Base-by-base conservation (phyloP, 2,797 vertebrate genomes). In the Neomorphus geoffroyi region DNA sequence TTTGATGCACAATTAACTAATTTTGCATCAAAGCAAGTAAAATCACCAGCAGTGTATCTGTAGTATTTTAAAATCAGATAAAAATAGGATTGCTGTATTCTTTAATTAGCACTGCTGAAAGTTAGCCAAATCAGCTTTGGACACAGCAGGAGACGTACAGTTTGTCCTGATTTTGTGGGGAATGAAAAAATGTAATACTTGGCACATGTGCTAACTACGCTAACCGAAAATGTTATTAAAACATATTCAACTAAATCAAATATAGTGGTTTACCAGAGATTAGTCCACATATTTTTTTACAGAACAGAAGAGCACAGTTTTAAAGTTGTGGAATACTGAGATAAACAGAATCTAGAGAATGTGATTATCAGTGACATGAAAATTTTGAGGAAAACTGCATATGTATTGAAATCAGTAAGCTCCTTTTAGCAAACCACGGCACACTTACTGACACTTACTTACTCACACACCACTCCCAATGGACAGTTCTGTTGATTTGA, bases 101-200 rank as follows among this genome's bases (percentile, higher is more conserved):
- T 96, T 97, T 97, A 97, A 97, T 97, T 97, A 97, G 95, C 96
- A 96, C 94, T 97, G 94, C 93, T 97, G 96, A 98, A 95, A 96
- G 83, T 92, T 96, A 95, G 97, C 96, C 97, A 98, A 86, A 96
- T 96, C 77, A 8, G 91, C 96, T 92, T 96, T 13, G 66, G 96
- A 97, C 94, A 94, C 97, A 97, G 97, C 93, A 91, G 94, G 97
- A 94, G 92, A 95, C 2, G 87, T 96, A 97, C 97, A 97, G 94
- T 96, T 96, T 97, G 97, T 98, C 96, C 97, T 92, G 89, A 93
- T 97, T 98, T 97, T 97, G 93, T 97, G 93, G 89, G 90, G 97
- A 98, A 96, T 85, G 94, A 97, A 96, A 96, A 95, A 90, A 97
- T 97, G 94, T 80, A 96, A 86, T 95, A 89, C 92, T 97, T 98